A percentile compares a stretch with the other conserved stretches of the same genome.
phyloP scores from a whole-genome alignment of 2,113 vertebrate genomes.

The Tenrec ecaudatus region DNA sequence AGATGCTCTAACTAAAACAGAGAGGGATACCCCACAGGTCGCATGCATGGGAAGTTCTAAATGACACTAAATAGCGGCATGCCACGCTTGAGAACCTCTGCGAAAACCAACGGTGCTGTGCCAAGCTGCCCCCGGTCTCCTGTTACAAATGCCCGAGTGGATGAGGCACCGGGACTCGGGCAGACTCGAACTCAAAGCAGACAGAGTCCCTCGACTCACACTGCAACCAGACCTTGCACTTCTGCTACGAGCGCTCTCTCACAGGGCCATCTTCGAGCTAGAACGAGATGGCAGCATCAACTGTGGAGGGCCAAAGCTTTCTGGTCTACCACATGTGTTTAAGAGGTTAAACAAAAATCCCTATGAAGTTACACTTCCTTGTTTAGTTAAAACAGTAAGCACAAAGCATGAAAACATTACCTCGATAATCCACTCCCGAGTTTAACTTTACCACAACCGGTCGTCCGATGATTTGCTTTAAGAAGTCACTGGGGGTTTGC shows the following conservation, averaged over 20 bases:
- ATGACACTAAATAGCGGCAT: not conserved
- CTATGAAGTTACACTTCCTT: slow-evolving; percentile 24
- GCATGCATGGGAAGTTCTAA: not conserved
- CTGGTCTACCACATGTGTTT: not conserved
- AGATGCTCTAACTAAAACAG: not conserved
- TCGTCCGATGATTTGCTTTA: slow-evolving; percentile 99
- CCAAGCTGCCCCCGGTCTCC: not conserved
- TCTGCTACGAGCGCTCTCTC: not conserved
- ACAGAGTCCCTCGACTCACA: not conserved
- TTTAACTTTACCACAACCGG: slow-evolving; percentile 99
- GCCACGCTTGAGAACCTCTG: not conserved
- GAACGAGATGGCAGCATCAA: not conserved
- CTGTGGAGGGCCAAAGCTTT: not conserved
- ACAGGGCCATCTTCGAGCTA: not conserved
- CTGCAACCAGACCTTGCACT: not conserved
- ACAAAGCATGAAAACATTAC: slow-evolving; percentile 83
- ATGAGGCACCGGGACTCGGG: not conserved
- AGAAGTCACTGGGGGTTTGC: slow-evolving; percentile 98
- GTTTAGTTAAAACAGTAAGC: slow-evolving; percentile 24
- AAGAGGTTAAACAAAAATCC: slow-evolving; percentile 35
- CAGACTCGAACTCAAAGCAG: not conserved
- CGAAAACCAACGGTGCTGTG: not conserved
- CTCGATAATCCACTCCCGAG: slow-evolving; percentile 99
- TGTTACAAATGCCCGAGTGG: not conserved
- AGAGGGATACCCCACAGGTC: not conserved